Conservation (phyloP, 2,797 vertebrate species). For the Pteropus rufus region DNA sequence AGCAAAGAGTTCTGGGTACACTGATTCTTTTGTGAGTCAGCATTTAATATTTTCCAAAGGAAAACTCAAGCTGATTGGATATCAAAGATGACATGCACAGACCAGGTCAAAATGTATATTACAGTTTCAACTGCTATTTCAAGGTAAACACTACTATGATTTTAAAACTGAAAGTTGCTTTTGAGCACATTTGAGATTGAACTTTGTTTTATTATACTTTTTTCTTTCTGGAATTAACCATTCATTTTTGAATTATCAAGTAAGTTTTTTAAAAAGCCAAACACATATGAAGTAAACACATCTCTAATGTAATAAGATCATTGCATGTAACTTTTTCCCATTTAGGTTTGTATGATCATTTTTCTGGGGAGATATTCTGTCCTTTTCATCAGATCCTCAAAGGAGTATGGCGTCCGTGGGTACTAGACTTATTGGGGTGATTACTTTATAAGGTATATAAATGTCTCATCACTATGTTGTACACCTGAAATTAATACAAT, state of each 20-base stretch:
- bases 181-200: background rate
- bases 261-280: background rate
- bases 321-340: background rate
- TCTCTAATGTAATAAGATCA: background rate
- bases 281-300: background rate
- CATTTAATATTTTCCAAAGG: background rate
- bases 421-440: too few species aligned
- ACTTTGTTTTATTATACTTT: background rate
- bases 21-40: background rate
- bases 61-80: background rate
- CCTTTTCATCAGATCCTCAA: background rate
- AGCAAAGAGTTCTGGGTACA: background rate
- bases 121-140: background rate
- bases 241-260: background rate
- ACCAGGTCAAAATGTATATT: background rate
- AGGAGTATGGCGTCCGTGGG: background rate
- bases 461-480: too few species aligned
- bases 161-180: background rate
- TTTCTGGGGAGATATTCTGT: background rate
- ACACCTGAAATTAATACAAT: too few species aligned
- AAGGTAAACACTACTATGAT: background rate
- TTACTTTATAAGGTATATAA: too few species aligned
- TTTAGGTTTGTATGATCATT: background rate
- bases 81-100: background rate
- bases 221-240: background rate